A percentile compares a stretch with the other conserved stretches of the same genome.
Evolutionary conservation across 2,797 vertebrate genomes (phyloP).

Genomic region (Catostomus latipinnis): DNA sequence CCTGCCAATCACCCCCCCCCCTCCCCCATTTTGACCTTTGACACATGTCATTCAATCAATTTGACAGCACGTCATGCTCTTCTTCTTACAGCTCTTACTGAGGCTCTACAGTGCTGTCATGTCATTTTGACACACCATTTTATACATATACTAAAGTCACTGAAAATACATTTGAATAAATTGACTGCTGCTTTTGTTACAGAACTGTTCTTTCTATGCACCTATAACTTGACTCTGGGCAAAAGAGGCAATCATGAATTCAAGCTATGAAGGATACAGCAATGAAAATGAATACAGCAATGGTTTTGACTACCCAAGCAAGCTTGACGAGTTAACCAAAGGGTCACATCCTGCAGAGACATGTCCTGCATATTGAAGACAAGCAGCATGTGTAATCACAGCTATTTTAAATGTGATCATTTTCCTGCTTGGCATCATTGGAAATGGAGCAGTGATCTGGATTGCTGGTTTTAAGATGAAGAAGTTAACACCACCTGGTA

Average conservation of each 20-base stretch:
- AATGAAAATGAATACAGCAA: accelerated
- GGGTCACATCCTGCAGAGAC: no score
- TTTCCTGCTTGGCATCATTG: constrained; percentile 84
- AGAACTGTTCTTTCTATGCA: neutral
- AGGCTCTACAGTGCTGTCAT: neutral
- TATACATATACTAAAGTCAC: no score
- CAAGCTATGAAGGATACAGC: no score
- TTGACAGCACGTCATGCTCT: no score
- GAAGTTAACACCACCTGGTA: constrained; percentile 91
- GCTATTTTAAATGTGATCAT: constrained; percentile 74
- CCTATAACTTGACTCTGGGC: no score
- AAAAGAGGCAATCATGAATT: neutral
- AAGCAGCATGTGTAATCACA: constrained; percentile 58
- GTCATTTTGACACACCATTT: no score
- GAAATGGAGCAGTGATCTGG: constrained; percentile 87
- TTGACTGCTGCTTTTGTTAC: neutral
- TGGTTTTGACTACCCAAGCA: no score
- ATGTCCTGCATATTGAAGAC: neutral
- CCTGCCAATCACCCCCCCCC: no score
- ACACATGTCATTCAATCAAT: no score
- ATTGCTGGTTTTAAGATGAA: constrained; percentile 89
- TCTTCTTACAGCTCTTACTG: no score
- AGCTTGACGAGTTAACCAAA: no score
- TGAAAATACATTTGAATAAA: neutral
- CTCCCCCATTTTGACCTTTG: no score